Evolutionary conservation across 2,888 invertebrate genomes (phyloP), one percentile per base, ranked within the genome.

Genomic region (Leptinotarsa peninsularis): DNA sequence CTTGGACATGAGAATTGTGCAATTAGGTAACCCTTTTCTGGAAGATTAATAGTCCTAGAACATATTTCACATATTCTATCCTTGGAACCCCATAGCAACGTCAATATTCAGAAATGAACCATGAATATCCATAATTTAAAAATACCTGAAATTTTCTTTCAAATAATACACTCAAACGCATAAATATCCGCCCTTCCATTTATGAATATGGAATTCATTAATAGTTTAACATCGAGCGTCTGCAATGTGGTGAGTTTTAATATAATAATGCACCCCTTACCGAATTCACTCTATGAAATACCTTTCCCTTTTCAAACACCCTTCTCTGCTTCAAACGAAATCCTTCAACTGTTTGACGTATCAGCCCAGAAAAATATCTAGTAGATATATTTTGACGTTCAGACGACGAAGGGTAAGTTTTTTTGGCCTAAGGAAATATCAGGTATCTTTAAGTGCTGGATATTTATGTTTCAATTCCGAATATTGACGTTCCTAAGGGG

Each of bases 241-340:
- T 78, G 78, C 73, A 75, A 78, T 69, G 78, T 33, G 54, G 79
- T 76, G 78, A 75, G 74, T 78, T 79, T 75, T 79, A 81, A 81
- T 81, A 80, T 78, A 79, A 78, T 81, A 81, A 81, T 74, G 80
- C 79, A 78, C 81, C 79, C 79, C 76, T 78, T 73, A 75, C 73
- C 70, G 67, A 76, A 69, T 72, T 70, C 72, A 68, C 43, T 72
- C 58, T 63, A 75, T 75, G 56, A 71, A 72, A 74, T 74, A 72
- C 68, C 70, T 54, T 56, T 75, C 75, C 68, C 67, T 60, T 68
- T 63, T 67, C 58, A 27, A 21, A 56, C 66, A 70, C 75, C 72
- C 75, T 68, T 66, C 72, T 72, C 68, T 63, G 33, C n/a, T 2
- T 18, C 49, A 23, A 56, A 56, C 21, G 54, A 54, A 54, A 52